These are phyloP conservation scores for Buceros bicornis DNA, from an alignment of 2,797 vertebrate genomes.

Conservation along the genomic window DNA sequence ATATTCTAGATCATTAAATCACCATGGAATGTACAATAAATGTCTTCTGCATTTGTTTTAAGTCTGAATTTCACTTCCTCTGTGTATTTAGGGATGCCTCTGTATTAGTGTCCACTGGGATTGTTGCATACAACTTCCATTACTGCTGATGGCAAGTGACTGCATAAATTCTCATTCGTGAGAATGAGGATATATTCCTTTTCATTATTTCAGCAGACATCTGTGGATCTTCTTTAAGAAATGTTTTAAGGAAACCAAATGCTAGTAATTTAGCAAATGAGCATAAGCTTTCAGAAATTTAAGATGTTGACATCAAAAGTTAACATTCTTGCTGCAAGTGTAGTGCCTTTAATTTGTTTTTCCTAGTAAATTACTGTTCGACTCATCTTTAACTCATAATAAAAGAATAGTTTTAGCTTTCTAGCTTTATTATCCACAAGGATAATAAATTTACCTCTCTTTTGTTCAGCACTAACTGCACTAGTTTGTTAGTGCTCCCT, in stretches of 20 bases:
- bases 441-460: background rate
- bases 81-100: background rate
- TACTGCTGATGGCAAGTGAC: background rate
- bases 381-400: slow-evolving; percentile 2
- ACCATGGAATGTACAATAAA: background rate
- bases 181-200: background rate
- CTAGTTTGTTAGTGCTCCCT: background rate
- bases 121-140: background rate
- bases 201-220: background rate
- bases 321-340: slow-evolving; percentile 9
- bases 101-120: background rate
- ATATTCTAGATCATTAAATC: background rate
- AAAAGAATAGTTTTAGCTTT: background rate
- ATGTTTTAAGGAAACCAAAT: background rate
- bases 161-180: background rate
- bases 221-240: slow-evolving; percentile 5
- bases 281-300: slow-evolving; percentile 29
- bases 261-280: slow-evolving; percentile 16
- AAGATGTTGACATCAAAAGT: slow-evolving; percentile 12
- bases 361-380: background rate
- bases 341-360: background rate
- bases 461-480: background rate
- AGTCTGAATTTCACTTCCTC: background rate
- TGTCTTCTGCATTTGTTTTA: background rate
- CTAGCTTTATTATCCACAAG: background rate